phyloP scores from a whole-genome alignment of 1,140 invertebrate species.

The Scaptomyza graminum region DNA sequence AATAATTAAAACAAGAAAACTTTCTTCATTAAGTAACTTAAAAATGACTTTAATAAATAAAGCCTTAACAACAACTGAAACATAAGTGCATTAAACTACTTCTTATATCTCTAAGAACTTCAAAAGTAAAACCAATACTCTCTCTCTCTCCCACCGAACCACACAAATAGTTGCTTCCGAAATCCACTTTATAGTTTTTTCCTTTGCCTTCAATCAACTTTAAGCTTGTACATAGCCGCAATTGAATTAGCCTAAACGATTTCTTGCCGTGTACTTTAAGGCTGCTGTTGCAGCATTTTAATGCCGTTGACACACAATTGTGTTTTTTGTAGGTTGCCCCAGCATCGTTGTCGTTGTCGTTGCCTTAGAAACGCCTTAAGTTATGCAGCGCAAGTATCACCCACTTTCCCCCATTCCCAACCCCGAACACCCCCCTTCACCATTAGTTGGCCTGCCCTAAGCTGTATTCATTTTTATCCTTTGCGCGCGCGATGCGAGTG shows the following conservation, averaged over 20 bases:
- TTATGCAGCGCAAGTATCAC: slow-evolving; percentile 65
- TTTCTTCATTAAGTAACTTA: no score
- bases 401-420: slow-evolving; percentile 1
- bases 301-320: slow-evolving; percentile 74
- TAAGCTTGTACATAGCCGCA: background rate
- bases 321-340: slow-evolving; percentile 51
- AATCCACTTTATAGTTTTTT: background rate
- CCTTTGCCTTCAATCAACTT: background rate
- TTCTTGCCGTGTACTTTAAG: slow-evolving; percentile 46
- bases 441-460: slow-evolving; percentile 19
- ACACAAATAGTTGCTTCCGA: background rate
- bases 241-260: slow-evolving; percentile 2
- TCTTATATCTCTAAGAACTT: no score
- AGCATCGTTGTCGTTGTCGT: slow-evolving; percentile 31
- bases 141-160: no score
- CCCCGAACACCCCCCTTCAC: background rate
- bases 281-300: slow-evolving; percentile 21
- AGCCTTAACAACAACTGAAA: no score
- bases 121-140: no score
- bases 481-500: slow-evolving; percentile 57
- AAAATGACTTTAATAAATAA: no score
- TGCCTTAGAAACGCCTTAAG: slow-evolving; percentile 67
- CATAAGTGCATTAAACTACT: no score
- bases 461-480: slow-evolving; percentile 64
- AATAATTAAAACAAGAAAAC: no score